Percentiles rank a stretch among this genome's conserved stretches.
Conservation (phyloP, 2,888 invertebrate genomes). For the Cantharis rufa region DNA sequence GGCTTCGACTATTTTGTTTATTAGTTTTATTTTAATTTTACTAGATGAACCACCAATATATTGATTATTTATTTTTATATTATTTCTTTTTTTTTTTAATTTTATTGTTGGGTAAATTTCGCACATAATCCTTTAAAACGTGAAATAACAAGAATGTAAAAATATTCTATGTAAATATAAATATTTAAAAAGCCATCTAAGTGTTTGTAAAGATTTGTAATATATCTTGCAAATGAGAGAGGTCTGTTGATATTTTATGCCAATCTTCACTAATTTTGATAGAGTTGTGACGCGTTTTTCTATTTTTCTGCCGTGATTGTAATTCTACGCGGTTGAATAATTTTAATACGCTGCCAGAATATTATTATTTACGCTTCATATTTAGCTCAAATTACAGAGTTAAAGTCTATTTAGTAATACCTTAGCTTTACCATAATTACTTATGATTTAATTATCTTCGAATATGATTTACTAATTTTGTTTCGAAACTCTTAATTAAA, state of each 20-base stretch:
- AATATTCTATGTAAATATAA: neutral
- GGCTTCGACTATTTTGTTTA: too few relatives aligned
- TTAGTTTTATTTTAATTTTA: too few relatives aligned
- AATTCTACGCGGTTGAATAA: conserved; percentile 51
- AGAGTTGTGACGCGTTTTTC: conserved; percentile 55
- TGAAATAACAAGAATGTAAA: neutral
- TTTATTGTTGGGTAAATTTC: neutral
- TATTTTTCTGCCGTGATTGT: conserved; percentile 56
- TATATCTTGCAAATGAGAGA: conserved; percentile 43
- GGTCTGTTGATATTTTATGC: conserved; percentile 54
- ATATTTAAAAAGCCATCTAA: conserved; percentile 21
- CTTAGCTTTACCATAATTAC: conserved; percentile 14
- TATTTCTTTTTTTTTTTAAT: too few relatives aligned
- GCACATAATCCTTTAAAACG: neutral
- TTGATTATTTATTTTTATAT: too few relatives aligned
- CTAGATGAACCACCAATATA: too few relatives aligned
- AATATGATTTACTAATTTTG: neutral
- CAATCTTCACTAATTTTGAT: conserved; percentile 58
- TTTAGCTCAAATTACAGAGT: conserved; percentile 42
- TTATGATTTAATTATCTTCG: conserved; percentile 2
- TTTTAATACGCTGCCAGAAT: conserved; percentile 47
- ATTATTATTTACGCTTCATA: conserved; percentile 53
- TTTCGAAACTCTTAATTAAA: neutral
- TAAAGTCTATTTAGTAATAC: conserved; percentile 23
- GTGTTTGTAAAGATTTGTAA: conserved; percentile 17